Percentiles rank a stretch among this genome's conserved stretches.
Evolutionary conservation across 2,113 vertebrate species (phyloP).

Genomic region (Saguinus midas): DNA sequence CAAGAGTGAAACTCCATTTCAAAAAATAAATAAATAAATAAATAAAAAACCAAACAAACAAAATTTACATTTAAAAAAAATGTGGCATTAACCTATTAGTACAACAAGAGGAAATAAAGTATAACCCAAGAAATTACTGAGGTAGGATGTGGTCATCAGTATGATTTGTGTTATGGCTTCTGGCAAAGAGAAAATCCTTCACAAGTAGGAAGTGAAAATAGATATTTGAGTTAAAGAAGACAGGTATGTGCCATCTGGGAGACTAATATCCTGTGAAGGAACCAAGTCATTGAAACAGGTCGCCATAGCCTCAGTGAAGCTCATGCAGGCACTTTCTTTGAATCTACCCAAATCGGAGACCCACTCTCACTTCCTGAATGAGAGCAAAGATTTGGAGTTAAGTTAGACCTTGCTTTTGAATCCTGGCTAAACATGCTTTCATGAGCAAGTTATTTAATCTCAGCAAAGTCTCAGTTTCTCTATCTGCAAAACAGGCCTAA

Average conservation of each 20-base stretch:
- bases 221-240: neutral
- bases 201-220: neutral
- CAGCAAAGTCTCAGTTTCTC: neutral
- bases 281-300: neutral
- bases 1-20: too few relatives aligned
- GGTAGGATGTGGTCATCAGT: neutral
- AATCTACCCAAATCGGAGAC: neutral
- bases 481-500: neutral
- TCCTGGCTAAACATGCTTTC: neutral
- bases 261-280: neutral
- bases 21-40: too few relatives aligned
- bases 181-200: conserved; percentile 15
- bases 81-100: neutral
- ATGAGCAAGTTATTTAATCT: neutral
- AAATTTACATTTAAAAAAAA: neutral
- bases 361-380: neutral
- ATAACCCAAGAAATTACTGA: neutral
- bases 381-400: neutral
- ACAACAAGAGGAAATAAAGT: neutral
- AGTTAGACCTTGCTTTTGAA: neutral
- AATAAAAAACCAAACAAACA: too few relatives aligned
- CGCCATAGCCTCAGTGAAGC: neutral
- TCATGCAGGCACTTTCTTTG: neutral
- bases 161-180: neutral
- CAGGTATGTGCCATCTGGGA: neutral